phyloP scores from a whole-genome alignment of 2,113 vertebrate species.

The Camelus bactrianus region DNA sequence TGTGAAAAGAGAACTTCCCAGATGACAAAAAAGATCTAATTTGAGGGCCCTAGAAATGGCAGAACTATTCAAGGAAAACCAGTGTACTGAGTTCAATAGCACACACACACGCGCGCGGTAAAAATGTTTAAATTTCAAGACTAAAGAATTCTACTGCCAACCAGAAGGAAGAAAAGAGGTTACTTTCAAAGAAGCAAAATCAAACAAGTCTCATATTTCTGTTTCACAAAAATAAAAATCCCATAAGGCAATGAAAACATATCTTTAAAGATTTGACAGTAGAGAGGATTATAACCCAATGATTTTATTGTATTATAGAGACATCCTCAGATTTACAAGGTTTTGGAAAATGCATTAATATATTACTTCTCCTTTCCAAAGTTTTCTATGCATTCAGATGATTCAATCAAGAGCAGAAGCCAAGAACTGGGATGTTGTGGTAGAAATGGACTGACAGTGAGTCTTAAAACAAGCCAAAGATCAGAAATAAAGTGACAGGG shows the following conservation, averaged over 20 bases:
- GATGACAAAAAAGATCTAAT: background rate
- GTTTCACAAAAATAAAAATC: conserved; percentile 55
- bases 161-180: conserved; percentile 49
- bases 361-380: conserved; percentile 29
- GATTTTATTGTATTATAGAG: conserved; percentile 63
- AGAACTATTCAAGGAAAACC: conserved; percentile 43
- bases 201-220: conserved; percentile 56
- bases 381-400: conserved; percentile 58
- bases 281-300: conserved; percentile 52
- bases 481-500: background rate
- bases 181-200: conserved; percentile 63
- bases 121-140: conserved; percentile 50
- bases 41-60: background rate
- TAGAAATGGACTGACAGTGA: background rate
- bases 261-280: conserved; percentile 62
- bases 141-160: conserved; percentile 44
- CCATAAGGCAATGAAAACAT: conserved; percentile 59
- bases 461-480: background rate
- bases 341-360: conserved; percentile 55
- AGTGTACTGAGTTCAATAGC: background rate
- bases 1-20: background rate
- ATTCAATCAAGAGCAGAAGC: conserved; percentile 54
- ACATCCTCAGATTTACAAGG: conserved; percentile 52
- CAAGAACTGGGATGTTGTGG: background rate
- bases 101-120: background rate